A percentile compares a stretch with the other conserved stretches of the same genome.
These are phyloP conservation scores for Dasypus novemcinctus DNA, from an alignment of 2,113 vertebrate species.

Conservation along the genomic window DNA sequence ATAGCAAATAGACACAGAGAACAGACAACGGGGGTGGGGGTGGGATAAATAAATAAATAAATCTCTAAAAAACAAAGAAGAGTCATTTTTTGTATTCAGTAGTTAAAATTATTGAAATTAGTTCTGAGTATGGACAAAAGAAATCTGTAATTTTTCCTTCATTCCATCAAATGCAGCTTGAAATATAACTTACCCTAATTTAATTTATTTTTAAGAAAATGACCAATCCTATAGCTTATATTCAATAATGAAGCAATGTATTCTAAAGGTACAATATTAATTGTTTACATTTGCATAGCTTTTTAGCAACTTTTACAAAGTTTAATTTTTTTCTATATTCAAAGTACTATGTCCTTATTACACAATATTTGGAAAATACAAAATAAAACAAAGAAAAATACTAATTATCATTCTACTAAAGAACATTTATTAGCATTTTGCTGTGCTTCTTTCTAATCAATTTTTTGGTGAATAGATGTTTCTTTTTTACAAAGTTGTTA, in stretches of 20 bases:
- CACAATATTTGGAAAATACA: conserved; percentile 20
- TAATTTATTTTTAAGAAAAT: conserved; percentile 47
- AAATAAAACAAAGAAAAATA: conserved; percentile 16
- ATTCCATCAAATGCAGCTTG: not conserved
- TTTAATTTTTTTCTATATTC: conserved; percentile 5
- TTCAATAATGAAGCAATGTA: not conserved
- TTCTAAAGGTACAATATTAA: not conserved
- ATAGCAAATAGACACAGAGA: too few relatives aligned
- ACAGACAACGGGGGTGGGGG: too few relatives aligned
- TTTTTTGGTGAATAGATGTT: not conserved
- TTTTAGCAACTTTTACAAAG: conserved; percentile 8
- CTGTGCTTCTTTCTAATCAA: not conserved
- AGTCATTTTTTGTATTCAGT: not conserved
- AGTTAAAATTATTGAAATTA: not conserved
- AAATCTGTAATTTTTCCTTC: not conserved
- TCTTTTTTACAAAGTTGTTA: conserved; percentile 8
- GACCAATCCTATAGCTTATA: not conserved
- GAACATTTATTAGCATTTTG: not conserved
- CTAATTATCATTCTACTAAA: not conserved
- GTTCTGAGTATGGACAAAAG: not conserved
- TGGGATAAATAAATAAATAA: too few relatives aligned
- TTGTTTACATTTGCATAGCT: not conserved
- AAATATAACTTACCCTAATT: not conserved
- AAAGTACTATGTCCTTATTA: conserved; percentile 3
- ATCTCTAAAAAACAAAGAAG: too few relatives aligned